Base-by-base conservation (phyloP, 2,888 invertebrate species). In the Dryocosmus kuriphilus region DNA sequence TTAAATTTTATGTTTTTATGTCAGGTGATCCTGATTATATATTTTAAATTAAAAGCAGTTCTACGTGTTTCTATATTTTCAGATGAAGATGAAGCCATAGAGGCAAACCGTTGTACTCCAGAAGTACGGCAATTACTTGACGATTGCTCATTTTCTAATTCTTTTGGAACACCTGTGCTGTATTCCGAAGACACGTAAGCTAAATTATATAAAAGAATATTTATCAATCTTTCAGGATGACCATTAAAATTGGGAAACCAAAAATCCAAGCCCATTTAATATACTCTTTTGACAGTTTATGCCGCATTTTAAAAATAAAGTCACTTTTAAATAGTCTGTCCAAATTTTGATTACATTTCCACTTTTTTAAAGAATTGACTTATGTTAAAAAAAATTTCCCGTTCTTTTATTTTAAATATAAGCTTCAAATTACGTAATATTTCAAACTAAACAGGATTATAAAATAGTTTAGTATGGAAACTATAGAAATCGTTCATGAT, bases 141-240 rank as follows among this genome's bases (percentile, higher is more conserved):
- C 67, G 51, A 82, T 77, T 75, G 76, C 75, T 35, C 77, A 51
- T 74, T 51, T 75, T 24, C 67, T 22, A 74, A 80, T 75, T 79
- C 79, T 27, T 75, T 80, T n/a, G 80, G 71, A 67, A 83, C 83
- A 16, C 82, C 84, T 41, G 77, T 79, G 73, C 63, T 81, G 38
- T 77, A 8, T 65, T 78, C 77, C 57, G 79, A 55, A 27, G 73
- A 82, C 67, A 77, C 60, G 84, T 84, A 81, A 75, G 81, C 22
- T 57, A 5, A 57, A 57, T 57, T 22, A 5, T 57, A 11, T 57
- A 5, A 24, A 1, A 14, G 0, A n/a, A 3, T 4, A 24, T 11
- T 14, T 57, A 14, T 57, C 11, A 57, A 57, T 22, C 1, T 57
- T 24, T 57, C 51, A 51, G n/a, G 19, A n/a, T 51, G n/a, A 51